These are phyloP conservation scores for Eupithecia inturbata DNA, from an alignment of 2,888 invertebrate species.

Conservation along the genomic window DNA sequence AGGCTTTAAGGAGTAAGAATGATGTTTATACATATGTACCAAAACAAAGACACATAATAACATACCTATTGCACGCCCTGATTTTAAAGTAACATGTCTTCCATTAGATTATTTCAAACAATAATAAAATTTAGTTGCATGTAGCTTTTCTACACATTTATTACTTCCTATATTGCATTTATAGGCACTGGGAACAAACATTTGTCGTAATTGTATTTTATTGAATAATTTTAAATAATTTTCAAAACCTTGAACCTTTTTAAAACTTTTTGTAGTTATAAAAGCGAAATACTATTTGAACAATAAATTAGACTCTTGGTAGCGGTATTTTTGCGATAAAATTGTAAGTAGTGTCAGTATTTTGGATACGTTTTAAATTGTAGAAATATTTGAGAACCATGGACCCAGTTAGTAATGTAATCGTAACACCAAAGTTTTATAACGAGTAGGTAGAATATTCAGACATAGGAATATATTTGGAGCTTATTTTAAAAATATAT, in stretches of 20 bases:
- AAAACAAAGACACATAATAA: slow-evolving; percentile 40
- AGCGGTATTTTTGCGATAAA: slow-evolving; percentile 74
- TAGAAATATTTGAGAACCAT: slow-evolving; percentile 65
- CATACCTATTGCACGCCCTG: slow-evolving; percentile 53
- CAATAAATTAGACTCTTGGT: slow-evolving; percentile 65
- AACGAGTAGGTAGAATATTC: slow-evolving; percentile 54
- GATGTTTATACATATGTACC: slow-evolving; percentile 45
- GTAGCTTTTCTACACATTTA: slow-evolving; percentile 41
- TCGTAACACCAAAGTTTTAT: slow-evolving; percentile 78
- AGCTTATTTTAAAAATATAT: slow-evolving; percentile 71
- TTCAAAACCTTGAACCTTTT: slow-evolving; percentile 50
- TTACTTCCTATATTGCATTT: slow-evolving; percentile 22
- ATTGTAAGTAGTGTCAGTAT: slow-evolving; percentile 72
- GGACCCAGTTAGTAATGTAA: slow-evolving; percentile 78
- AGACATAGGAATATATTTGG: slow-evolving; percentile 51
- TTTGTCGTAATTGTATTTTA: slow-evolving; percentile 72
- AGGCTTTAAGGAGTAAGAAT: slow-evolving; percentile 19
- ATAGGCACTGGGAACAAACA: slow-evolving; percentile 74
- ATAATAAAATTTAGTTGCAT: slow-evolving; percentile 43
- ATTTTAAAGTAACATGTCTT: slow-evolving; percentile 74
- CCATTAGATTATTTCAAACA: slow-evolving; percentile 76
- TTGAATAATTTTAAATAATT: slow-evolving; percentile 61
- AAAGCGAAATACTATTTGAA: slow-evolving; percentile 63
- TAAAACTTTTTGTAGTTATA: slow-evolving; percentile 56
- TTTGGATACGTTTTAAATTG: slow-evolving; percentile 75